phyloP scores from a whole-genome alignment of 2,113 vertebrate genomes.

The Chaetodon auriga region DNA sequence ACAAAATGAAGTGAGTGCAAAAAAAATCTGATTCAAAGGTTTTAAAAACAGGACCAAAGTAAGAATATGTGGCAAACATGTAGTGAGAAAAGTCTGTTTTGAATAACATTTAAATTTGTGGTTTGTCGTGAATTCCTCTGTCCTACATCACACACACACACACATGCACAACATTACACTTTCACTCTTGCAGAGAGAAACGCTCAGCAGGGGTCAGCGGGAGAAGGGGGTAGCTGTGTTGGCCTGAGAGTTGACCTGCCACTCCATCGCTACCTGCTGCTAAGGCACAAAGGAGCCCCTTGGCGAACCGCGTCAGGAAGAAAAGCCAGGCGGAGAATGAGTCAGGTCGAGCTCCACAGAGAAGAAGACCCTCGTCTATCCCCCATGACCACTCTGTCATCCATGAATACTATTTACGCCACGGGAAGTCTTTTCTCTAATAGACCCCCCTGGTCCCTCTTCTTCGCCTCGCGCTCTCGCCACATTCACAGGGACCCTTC shows the following conservation, averaged over 20 bases:
- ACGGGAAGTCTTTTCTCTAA: conserved; percentile 83
- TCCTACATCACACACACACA: conserved; percentile 19
- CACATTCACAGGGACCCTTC: conserved; percentile 70
- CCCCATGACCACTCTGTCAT: conserved; percentile 83
- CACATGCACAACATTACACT: conserved; percentile 44
- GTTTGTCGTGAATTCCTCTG: conserved; percentile 4
- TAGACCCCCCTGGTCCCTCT: conserved; percentile 61
- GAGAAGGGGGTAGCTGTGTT: conserved; percentile 68
- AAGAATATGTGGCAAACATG: neutral
- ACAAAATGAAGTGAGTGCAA: neutral
- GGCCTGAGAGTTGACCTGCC: conserved; percentile 84
- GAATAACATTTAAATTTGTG: neutral
- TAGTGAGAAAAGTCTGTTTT: neutral
- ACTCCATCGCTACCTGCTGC: conserved; percentile 85
- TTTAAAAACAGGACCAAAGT: neutral
- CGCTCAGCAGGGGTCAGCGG: conserved; percentile 69
- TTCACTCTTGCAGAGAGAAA: conserved; percentile 74
- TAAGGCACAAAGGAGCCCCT: conserved; percentile 80
- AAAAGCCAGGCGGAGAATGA: conserved; percentile 84
- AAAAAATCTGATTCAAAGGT: neutral
- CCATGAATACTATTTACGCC: conserved; percentile 85
- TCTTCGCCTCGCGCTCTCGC: conserved; percentile 50
- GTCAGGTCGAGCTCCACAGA: conserved; percentile 77
- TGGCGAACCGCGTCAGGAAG: conserved; percentile 72
- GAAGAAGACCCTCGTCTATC: conserved; percentile 78